Base-by-base conservation (phyloP, 2,113 vertebrate genomes). In the Ranitomeya variabilis region DNA sequence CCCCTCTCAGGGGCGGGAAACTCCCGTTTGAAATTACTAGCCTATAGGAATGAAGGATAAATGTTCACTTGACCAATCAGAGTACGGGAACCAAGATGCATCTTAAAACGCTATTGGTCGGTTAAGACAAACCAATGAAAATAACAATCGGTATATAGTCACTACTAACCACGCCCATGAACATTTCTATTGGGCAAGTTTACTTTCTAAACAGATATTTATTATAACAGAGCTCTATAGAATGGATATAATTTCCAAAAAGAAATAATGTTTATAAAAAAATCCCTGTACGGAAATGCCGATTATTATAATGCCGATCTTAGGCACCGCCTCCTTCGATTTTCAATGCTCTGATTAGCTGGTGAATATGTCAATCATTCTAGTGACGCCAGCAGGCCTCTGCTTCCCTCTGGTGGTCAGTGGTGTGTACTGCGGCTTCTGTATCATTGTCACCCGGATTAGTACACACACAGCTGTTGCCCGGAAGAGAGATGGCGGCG, bases 1-100 rank as follows among this genome's bases (percentile, higher is more conserved):
- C 69, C 26, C 12, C 21, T 0, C 11, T 8, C 21, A 26, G 83
- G 31, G 64, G 93, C 93, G 92, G 91, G 91, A 93, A 86, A 87
- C 59, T 69, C 15, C 55, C 60, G 87, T 76, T 78, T 73, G 23
- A 90, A 90, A 88, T 23, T 2, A 9, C 0, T 4, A 16, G 2
- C 78, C 78, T 79, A 84, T 69, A 4, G 51, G 0, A 10, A 4
- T 0, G 54, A 21, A 21, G 10, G 59, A 59, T 9, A 13, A 19
- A 19, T 0, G 15, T 45, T 12, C n/a, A 10, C 16, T 14, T 2
- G 0, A 5, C 80, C 87, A 78, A 88, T 88, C 71, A 76, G 37
- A 3, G 5, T 0, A n/a, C 16, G 6, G 62, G 54, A 14, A 1
- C 26, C 1, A 26, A 51, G 10, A 1, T 2, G 16, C 67, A 76